Evolutionary conservation across 2,888 invertebrate species (phyloP).

Genomic region (Protophormia terraenovae): DNA sequence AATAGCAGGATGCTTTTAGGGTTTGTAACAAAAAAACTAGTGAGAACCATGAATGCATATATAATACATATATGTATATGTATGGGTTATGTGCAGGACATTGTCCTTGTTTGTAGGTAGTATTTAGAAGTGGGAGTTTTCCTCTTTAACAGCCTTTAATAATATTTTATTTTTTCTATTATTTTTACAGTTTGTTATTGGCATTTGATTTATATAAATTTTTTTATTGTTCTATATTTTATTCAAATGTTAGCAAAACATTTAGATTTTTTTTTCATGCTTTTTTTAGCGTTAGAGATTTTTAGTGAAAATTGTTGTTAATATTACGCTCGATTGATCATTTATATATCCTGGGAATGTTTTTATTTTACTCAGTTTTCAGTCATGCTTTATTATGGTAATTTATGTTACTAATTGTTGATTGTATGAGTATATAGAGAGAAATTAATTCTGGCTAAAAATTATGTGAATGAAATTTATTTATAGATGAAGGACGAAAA

Average conservation of each 20-base stretch:
- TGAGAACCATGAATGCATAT: not conserved
- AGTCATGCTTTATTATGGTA: slow-evolving; percentile 27
- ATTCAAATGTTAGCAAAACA: slow-evolving; percentile 9
- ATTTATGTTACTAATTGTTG: slow-evolving; percentile 30
- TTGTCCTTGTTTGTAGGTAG: not conserved
- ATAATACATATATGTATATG: not conserved
- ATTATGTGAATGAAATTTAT: not conserved
- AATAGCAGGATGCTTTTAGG: not conserved
- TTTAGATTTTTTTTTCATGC: not conserved
- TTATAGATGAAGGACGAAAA: not conserved
- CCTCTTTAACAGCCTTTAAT: slow-evolving; percentile 11
- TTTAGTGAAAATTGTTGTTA: not conserved
- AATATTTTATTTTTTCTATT: not conserved
- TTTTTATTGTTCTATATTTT: slow-evolving; percentile 16
- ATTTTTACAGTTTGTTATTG: not conserved
- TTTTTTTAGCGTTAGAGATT: not conserved
- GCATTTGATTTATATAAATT: slow-evolving; percentile 31
- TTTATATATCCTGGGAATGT: slow-evolving; percentile 20
- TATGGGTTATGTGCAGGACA: not conserved
- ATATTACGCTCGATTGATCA: slow-evolving; percentile 19
- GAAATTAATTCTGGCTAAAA: not conserved
- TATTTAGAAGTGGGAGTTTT: slow-evolving; percentile 9
- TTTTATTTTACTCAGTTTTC: not conserved
- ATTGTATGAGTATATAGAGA: not conserved
- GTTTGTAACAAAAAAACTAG: not conserved